phyloP scores from a whole-genome alignment of 2,113 vertebrate genomes.

The Psilopogon haemacephalus region DNA sequence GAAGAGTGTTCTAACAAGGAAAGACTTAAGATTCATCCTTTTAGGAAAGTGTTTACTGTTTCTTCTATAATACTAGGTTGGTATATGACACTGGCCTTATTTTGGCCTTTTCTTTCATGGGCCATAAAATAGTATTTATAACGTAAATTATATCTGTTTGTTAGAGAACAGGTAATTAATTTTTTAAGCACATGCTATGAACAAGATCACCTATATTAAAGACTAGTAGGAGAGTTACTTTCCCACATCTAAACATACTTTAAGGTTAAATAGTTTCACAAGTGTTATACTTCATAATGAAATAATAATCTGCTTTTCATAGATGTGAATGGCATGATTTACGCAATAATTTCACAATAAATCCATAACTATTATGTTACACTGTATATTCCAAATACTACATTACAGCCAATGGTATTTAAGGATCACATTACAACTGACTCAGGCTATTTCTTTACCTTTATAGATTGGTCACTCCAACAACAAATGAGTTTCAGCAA shows the following conservation, averaged over 20 bases:
- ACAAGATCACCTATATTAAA: not conserved
- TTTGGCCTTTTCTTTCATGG: not conserved
- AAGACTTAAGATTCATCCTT: not conserved
- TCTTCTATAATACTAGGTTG: not conserved
- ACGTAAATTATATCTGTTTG: not conserved
- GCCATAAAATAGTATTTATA: not conserved
- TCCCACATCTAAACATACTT: not conserved
- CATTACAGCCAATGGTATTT: not conserved
- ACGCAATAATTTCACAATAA: not conserved
- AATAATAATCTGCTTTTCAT: not conserved
- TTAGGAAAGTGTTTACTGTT: not conserved
- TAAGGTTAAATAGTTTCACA: not conserved
- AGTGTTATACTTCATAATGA: not conserved
- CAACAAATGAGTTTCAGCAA: conserved; percentile 72
- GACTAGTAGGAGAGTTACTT: not conserved
- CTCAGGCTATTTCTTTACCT: conserved; percentile 62
- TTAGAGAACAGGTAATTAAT: not conserved
- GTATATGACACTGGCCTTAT: not conserved
- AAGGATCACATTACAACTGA: not conserved
- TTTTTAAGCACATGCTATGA: not conserved
- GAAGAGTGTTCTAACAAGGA: not conserved
- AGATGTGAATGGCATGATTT: not conserved
- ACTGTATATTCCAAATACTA: not conserved
- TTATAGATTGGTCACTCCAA: conserved; percentile 78
- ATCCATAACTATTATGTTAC: not conserved